Percentiles rank a stretch among this genome's conserved stretches.
Conservation (phyloP, 2,113 vertebrate genomes). For the Donacobius atricapilla region DNA sequence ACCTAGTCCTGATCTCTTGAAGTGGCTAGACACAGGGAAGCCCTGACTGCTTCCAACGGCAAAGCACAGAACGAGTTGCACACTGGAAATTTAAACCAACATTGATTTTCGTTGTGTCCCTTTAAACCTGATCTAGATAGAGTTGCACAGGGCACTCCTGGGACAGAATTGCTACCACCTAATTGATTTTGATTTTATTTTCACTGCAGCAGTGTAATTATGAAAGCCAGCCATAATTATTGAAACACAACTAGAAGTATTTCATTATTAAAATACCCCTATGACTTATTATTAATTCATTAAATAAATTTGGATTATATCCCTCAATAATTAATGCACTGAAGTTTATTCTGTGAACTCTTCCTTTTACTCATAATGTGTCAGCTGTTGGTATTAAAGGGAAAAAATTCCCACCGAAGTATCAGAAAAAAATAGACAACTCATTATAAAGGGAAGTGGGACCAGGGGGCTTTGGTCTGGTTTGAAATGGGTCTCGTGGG, state of each 20-base stretch:
- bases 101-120: background rate
- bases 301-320: slow-evolving; percentile 84
- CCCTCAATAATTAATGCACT: slow-evolving; percentile 84
- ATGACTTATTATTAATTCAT: slow-evolving; percentile 88
- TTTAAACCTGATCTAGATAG: background rate
- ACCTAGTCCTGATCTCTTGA: background rate
- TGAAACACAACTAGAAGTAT: slow-evolving; percentile 85
- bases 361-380: slow-evolving; percentile 45
- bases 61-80: background rate
- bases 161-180: slow-evolving; percentile 2
- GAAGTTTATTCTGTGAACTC: slow-evolving; percentile 54
- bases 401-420: background rate
- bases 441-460: background rate
- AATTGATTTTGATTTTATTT: slow-evolving; percentile 72
- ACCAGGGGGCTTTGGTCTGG: background rate
- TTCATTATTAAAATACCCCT: slow-evolving; percentile 90
- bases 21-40: background rate
- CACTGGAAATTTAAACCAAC: background rate
- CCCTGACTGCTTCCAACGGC: fast-evolving
- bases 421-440: background rate
- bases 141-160: slow-evolving; percentile 1
- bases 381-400: background rate
- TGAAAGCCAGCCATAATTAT: slow-evolving; percentile 83
- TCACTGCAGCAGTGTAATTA: slow-evolving; percentile 78
- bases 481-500: background rate